These are phyloP conservation scores for Apeltes quadracus DNA, from an alignment of 2,113 vertebrate species.

Conservation along the genomic window DNA sequence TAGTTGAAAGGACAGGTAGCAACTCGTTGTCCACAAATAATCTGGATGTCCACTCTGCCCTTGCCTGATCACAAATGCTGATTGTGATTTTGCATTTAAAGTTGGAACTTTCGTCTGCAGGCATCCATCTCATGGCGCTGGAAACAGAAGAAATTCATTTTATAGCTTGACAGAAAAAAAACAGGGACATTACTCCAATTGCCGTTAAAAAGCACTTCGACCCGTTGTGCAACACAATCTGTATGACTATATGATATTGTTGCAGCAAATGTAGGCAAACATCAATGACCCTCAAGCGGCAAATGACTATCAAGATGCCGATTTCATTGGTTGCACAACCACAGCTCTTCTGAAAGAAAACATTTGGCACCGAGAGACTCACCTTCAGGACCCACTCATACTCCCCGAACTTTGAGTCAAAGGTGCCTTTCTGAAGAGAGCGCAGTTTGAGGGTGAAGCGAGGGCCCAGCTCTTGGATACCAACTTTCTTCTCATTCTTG, in stretches of 20 bases:
- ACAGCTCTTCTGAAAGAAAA: background rate
- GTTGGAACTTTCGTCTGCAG: conserved; percentile 94
- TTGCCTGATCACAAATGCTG: background rate
- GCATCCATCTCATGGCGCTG: conserved; percentile 97
- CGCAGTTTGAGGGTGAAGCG: conserved; percentile 96
- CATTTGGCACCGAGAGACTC: conserved; percentile 25
- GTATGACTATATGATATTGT: background rate
- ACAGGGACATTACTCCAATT: background rate
- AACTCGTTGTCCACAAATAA: background rate
- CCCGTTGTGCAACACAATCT: background rate
- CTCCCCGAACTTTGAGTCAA: conserved; percentile 97
- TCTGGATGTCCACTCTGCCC: background rate
- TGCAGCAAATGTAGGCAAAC: background rate
- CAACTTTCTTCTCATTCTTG: conserved; percentile 96
- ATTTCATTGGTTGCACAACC: background rate
- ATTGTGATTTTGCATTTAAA: conserved; percentile 73
- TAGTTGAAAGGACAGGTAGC: background rate
- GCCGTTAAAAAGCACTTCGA: background rate
- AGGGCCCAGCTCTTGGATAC: conserved; percentile 97
- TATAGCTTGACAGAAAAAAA: background rate
- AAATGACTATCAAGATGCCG: background rate
- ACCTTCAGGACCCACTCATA: conserved; percentile 99
- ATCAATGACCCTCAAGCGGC: background rate
- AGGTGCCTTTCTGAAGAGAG: conserved; percentile 97
- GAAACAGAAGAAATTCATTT: conserved; percentile 62